Percentiles rank a stretch among this genome's conserved stretches.
Evolutionary conservation across 2,888 invertebrate genomes (phyloP).

Genomic region (Latrodectus hesperus): DNA sequence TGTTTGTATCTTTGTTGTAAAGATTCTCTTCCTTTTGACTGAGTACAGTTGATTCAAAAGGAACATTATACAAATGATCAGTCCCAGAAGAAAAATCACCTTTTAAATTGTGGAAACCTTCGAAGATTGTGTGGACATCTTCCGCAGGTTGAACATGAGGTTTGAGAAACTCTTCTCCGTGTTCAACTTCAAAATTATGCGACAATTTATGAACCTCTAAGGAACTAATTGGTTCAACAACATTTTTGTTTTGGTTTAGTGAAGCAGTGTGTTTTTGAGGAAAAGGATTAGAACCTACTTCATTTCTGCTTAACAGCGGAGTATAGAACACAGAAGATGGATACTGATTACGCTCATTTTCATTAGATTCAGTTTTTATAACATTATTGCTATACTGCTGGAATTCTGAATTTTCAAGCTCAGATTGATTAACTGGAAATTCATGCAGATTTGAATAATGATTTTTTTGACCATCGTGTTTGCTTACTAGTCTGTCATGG

Average conservation of each 20-base stretch:
- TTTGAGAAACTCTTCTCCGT: too few species aligned
- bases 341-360: background rate
- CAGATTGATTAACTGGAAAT: background rate
- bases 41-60: background rate
- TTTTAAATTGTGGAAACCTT: constrained; percentile 20
- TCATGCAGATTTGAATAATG: too few species aligned
- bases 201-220: constrained; percentile 27
- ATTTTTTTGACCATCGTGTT: too few species aligned
- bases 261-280: background rate
- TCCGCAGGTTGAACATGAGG: constrained; percentile 14
- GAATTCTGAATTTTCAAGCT: background rate
- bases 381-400: background rate
- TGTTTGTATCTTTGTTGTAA: too few species aligned
- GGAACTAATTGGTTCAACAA: constrained; percentile 30
- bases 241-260: background rate
- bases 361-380: constrained; percentile 9
- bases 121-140: constrained; percentile 32
- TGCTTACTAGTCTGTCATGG: too few species aligned
- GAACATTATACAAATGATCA: background rate
- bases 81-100: background rate
- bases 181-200: constrained; percentile 24
- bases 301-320: too few species aligned
- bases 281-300: background rate
- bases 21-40: background rate
- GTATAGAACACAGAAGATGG: too few species aligned